Percentiles rank a stretch among this genome's conserved stretches.
These are phyloP conservation scores for Willowsia nigromaculata DNA, from an alignment of 2,888 invertebrate genomes.

Conservation along the genomic window DNA sequence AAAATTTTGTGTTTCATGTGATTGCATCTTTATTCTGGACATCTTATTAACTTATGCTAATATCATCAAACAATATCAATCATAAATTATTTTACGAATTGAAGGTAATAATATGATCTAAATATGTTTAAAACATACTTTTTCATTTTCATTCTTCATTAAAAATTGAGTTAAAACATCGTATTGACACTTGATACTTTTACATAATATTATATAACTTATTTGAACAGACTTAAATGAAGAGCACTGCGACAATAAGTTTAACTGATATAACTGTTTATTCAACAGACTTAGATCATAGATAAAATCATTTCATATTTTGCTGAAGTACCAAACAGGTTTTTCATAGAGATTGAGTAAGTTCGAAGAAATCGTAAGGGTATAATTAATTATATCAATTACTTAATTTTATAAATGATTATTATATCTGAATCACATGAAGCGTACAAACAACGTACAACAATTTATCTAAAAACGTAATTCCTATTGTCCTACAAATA, in stretches of 20 bases:
- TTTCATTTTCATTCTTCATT: not conserved
- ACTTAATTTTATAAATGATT: not conserved
- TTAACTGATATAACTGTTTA: not conserved
- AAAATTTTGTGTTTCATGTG: too few species aligned
- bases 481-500: not conserved
- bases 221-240: not conserved
- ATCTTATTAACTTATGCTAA: not conserved
- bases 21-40: slow-evolving; percentile 14
- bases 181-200: not conserved
- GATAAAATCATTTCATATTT: not conserved
- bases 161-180: not conserved
- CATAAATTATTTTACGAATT: not conserved
- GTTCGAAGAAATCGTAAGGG: not conserved
- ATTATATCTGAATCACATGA: slow-evolving; percentile 37
- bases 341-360: not conserved
- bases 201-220: not conserved
- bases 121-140: not conserved
- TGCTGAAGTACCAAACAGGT: not conserved
- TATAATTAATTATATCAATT: not conserved
- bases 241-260: slow-evolving; percentile 22
- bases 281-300: too few species aligned
- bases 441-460: slow-evolving; percentile 36
- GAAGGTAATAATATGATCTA: not conserved
- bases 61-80: slow-evolving; percentile 30
- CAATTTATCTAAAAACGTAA: not conserved